A percentile compares a stretch with the other conserved stretches of the same genome.
phyloP scores from a whole-genome alignment of 2,797 vertebrate species.

The Buceros bicornis region DNA sequence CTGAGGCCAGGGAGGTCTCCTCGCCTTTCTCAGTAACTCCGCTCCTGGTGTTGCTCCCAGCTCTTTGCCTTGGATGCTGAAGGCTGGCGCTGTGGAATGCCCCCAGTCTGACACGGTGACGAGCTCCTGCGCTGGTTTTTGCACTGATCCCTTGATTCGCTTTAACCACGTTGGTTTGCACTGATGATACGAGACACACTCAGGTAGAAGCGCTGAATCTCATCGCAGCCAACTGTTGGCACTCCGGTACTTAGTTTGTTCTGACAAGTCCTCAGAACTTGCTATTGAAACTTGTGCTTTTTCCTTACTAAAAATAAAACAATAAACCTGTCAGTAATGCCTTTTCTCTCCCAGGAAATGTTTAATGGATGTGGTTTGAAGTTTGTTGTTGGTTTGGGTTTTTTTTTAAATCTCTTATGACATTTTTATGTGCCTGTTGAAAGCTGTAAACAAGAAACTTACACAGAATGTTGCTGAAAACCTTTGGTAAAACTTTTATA shows the following conservation, averaged over 20 bases:
- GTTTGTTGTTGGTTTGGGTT: not conserved
- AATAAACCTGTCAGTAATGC: not conserved
- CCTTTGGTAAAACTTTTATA: not conserved
- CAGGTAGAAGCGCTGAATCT: not conserved
- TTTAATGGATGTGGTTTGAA: not conserved
- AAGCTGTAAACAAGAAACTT: not conserved
- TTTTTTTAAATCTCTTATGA: not conserved
- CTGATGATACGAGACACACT: not conserved
- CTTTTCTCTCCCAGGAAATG: conserved; percentile 4
- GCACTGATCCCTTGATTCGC: not conserved
- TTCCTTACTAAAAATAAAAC: not conserved
- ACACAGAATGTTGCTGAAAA: not conserved
- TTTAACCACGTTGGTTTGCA: not conserved
- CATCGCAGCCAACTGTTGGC: not conserved
- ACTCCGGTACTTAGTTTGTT: not conserved
- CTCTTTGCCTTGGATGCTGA: not conserved
- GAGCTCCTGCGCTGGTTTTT: not conserved
- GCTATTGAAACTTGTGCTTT: not conserved
- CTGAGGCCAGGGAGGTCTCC: not conserved
- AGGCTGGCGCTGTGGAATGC: not conserved
- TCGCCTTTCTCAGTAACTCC: not conserved
- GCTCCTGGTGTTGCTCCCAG: not conserved
- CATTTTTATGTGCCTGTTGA: not conserved
- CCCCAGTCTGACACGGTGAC: not conserved
- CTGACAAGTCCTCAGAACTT: not conserved